Evolutionary conservation across 2,888 invertebrate genomes (phyloP), one percentile per base, ranked within the genome.

Genomic region (Iselma pallidipennis): DNA sequence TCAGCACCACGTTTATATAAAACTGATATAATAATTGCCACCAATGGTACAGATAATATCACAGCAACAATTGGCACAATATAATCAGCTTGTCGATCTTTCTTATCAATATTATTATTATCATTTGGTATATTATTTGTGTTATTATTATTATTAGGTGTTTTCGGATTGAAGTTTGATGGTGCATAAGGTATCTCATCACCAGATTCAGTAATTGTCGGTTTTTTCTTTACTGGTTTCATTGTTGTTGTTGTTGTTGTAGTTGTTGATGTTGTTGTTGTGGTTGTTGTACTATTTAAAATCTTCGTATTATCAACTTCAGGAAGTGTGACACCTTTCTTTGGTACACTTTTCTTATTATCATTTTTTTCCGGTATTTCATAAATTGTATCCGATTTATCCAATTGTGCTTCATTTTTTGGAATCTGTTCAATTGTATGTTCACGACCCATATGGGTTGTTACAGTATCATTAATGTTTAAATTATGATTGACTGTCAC

Each of bases 41-140:
- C 87, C 77, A 92, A 84, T 6, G 93, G 92, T 53, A 93, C 86
- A 26, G 90, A 88, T 65, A 92, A 82, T 76, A 92, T 87, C 29
- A 90, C 87, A 31, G 89, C 88, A 51, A 92, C 87, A 70, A 92
- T 85, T 49, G 92, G 91, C 78, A 92, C 86, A 61, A 92, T 85
- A 82, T 90, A 90, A 66, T 88, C 89, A 25, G 87, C 86, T 63
- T 75, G 71, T 55, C 72, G 63, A 57, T 72, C 70, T 19, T 67
- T 70, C 16, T 53, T 52, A 16, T 70, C 67, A 55, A 62, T 55
- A 1, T 53, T 42, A 12, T 50, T 14, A 26, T 84, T 83, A 54
- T 80, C 80, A 53, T 76, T 82, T 49, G 57, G 37, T 21, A 54
- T 53, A 7, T 67, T 64, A 50, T 55, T 53, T 14, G 26, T 14